Evolutionary conservation across 2,888 invertebrate species (phyloP).

Genomic region (Archips xylosteana): DNA sequence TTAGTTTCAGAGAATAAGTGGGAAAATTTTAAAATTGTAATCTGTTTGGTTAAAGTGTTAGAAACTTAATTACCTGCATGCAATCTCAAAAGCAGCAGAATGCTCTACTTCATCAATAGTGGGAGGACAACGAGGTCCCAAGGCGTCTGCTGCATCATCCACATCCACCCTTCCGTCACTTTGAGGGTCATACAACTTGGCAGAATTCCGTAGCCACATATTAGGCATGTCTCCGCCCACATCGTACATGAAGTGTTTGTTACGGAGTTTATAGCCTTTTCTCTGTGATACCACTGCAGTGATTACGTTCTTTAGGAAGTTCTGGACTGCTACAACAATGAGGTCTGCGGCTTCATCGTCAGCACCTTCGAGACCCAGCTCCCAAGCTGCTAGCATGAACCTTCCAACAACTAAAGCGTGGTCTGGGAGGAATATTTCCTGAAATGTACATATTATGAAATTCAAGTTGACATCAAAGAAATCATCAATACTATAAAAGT

Average conservation of each 20-base stretch:
- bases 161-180: constrained; percentile 85
- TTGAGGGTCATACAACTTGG: constrained; percentile 87
- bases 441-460: constrained; percentile 46
- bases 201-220: constrained; percentile 91
- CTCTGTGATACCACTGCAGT: constrained; percentile 91
- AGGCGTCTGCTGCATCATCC: constrained; percentile 86
- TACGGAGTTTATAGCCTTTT: constrained; percentile 92
- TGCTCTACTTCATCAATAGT: constrained; percentile 92
- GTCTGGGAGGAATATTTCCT: constrained; percentile 94
- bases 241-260: constrained; percentile 91
- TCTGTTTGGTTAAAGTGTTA: too few species aligned
- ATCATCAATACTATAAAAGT: too few species aligned
- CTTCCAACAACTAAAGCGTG: constrained; percentile 93
- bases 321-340: constrained; percentile 92
- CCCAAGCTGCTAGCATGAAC: constrained; percentile 95
- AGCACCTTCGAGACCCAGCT: constrained; percentile 93
- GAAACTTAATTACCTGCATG: constrained; percentile 80
- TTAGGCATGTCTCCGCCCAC: constrained; percentile 92
- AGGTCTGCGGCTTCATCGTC: constrained; percentile 93
- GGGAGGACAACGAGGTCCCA: constrained; percentile 88
- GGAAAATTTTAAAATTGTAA: too few species aligned
- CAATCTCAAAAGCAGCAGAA: constrained; percentile 90
- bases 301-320: constrained; percentile 93
- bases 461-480: too few species aligned
- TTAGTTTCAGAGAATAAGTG: too few species aligned